A percentile compares a stretch with the other conserved stretches of the same genome.
Evolutionary conservation across 1,140 invertebrate species (phyloP).

Genomic region (Eriosoma lanigerum): DNA sequence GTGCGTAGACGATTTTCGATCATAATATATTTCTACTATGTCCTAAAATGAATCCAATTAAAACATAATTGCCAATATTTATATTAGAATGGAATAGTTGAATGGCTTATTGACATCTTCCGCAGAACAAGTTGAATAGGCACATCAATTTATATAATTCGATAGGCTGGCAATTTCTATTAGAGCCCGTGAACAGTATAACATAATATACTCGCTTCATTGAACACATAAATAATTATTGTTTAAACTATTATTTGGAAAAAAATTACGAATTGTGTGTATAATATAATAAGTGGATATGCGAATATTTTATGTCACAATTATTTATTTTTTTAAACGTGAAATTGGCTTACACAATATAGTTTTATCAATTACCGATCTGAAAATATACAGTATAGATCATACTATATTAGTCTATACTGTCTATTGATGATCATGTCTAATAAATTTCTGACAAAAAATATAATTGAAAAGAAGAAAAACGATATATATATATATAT

Average conservation of each 20-base stretch:
- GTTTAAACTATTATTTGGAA: slow-evolving; percentile 2
- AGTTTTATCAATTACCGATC: no score
- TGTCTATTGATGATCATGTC: no score
- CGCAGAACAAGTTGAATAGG: neutral
- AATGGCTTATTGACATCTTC: neutral
- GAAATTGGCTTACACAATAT: neutral
- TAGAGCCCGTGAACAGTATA: neutral
- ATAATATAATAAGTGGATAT: neutral
- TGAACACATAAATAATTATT: slow-evolving; percentile 6
- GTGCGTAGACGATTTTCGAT: no score
- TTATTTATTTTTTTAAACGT: neutral
- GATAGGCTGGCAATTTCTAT: neutral
- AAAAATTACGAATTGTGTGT: neutral
- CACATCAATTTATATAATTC: neutral
- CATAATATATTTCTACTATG: neutral
- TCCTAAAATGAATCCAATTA: slow-evolving; percentile 9
- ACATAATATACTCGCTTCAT: neutral
- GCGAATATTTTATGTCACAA: neutral
- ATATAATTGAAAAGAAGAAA: no score
- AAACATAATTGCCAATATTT: neutral
- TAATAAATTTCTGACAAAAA: no score
- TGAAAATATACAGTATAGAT: no score
- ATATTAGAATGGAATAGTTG: neutral
- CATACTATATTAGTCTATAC: no score
- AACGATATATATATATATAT: no score